These are phyloP conservation scores for Dynastes maya DNA, from an alignment of 2,888 invertebrate species.

Conservation along the genomic window DNA sequence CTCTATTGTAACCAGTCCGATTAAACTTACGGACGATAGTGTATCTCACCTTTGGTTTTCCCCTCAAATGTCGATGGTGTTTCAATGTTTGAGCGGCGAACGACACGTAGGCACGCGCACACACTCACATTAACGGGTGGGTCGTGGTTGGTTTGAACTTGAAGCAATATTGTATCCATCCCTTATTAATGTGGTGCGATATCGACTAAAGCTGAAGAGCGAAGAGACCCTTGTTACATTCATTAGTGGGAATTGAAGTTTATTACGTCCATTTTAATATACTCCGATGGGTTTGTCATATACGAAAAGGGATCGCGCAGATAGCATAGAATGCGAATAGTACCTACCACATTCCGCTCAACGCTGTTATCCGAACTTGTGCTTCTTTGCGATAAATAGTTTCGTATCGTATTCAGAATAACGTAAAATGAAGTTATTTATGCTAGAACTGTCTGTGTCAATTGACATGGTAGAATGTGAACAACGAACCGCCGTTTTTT, in stretches of 20 bases:
- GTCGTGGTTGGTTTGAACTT: slow-evolving; percentile 39
- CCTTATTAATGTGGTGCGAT: slow-evolving; percentile 52
- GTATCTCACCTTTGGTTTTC: slow-evolving; percentile 25
- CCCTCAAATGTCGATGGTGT: slow-evolving; percentile 40
- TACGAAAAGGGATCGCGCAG: slow-evolving; percentile 23
- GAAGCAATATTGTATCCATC: slow-evolving; percentile 52
- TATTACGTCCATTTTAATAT: slow-evolving; percentile 47
- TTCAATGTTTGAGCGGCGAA: slow-evolving; percentile 33
- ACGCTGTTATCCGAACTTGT: background rate
- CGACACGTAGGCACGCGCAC: slow-evolving; percentile 14
- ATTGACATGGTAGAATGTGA: no score
- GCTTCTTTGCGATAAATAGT: background rate
- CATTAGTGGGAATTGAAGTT: slow-evolving; percentile 46
- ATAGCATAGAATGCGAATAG: slow-evolving; percentile 16
- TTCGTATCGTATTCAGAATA: background rate
- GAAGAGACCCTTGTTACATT: slow-evolving; percentile 44
- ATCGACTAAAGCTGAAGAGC: slow-evolving; percentile 48
- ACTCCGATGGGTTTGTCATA: slow-evolving; percentile 45
- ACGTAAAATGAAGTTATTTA: no score
- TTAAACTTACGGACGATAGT: background rate
- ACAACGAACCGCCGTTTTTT: no score
- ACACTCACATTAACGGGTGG: slow-evolving; percentile 27
- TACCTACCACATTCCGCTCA: background rate
- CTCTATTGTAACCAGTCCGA: background rate
- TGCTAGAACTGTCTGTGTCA: no score